phyloP scores from a whole-genome alignment of 2,113 vertebrate species.

The Dolichallabes microphthalmus region DNA sequence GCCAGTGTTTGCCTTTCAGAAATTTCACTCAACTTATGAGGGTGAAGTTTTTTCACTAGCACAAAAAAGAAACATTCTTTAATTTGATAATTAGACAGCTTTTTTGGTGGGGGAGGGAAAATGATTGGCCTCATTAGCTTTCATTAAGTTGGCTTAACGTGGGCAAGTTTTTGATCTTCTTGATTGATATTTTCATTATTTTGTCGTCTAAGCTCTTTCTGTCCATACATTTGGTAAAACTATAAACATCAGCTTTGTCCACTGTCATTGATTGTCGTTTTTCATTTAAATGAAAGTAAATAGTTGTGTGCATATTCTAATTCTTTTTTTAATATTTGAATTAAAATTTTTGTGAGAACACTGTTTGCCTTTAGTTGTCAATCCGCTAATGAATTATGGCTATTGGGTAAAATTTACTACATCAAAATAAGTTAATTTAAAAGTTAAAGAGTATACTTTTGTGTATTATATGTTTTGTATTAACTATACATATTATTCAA shows the following conservation, averaged over 20 bases:
- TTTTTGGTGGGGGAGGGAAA: slow-evolving; percentile 71
- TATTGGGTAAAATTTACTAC: not conserved
- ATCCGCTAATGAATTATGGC: not conserved
- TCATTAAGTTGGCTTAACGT: slow-evolving; percentile 67
- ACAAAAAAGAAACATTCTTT: slow-evolving; percentile 74
- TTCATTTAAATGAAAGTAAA: not conserved
- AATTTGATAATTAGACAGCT: slow-evolving; percentile 79
- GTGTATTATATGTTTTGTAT: not conserved
- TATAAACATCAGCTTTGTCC: not conserved
- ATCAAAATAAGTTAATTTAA: not conserved
- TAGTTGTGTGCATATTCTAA: not conserved
- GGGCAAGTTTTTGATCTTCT: slow-evolving; percentile 39
- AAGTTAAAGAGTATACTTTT: not conserved
- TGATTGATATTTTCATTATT: slow-evolving; percentile 33
- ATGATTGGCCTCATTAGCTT: slow-evolving; percentile 77
- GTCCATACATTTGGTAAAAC: not conserved
- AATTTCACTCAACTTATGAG: slow-evolving; percentile 59
- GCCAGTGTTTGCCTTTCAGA: slow-evolving; percentile 75
- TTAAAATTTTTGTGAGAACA: not conserved
- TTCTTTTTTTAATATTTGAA: not conserved
- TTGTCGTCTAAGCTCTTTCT: slow-evolving; percentile 16
- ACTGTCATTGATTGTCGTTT: not conserved
- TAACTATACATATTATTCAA: not conserved
- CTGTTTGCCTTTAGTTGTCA: not conserved
- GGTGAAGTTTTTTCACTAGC: slow-evolving; percentile 57